Conservation (phyloP, 2,888 invertebrate genomes). For the Trachelus troglodyta region DNA sequence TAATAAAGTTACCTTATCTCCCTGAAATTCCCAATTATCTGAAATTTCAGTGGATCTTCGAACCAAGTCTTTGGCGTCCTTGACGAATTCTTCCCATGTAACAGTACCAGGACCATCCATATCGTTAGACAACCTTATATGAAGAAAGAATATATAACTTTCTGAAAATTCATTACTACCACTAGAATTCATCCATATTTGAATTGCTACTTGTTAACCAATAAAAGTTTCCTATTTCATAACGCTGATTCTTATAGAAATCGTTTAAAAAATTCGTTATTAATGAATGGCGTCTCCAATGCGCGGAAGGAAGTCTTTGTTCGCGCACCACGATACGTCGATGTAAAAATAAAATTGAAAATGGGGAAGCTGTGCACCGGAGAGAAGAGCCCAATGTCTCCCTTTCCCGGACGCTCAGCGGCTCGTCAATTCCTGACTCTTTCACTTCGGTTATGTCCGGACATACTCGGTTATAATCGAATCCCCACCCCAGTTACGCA, state of each 20-base stretch:
- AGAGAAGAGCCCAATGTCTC: constrained; percentile 52
- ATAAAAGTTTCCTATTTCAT: background rate
- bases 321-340: constrained; percentile 36
- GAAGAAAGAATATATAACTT: background rate
- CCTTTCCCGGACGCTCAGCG: constrained; percentile 34
- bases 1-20: constrained; percentile 53
- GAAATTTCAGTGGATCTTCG: constrained; percentile 55
- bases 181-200: background rate
- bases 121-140: constrained; percentile 7
- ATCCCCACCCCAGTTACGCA: constrained; percentile 22
- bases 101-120: constrained; percentile 63
- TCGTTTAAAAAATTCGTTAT: background rate
- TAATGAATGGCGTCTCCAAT: background rate
- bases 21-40: constrained; percentile 61
- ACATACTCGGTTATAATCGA: constrained; percentile 44
- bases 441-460: constrained; percentile 52
- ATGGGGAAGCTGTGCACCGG: constrained; percentile 61
- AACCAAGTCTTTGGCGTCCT: constrained; percentile 57
- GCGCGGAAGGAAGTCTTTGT: constrained; percentile 16
- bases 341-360: constrained; percentile 57
- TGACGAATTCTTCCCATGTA: constrained; percentile 64
- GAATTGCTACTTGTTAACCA: background rate
- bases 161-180: background rate
- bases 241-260: background rate
- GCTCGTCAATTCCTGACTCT: constrained; percentile 59